Evolutionary conservation across 2,888 invertebrate genomes (phyloP), one percentile per base, ranked within the genome.

Genomic region (Pediacus dermestoides): DNA sequence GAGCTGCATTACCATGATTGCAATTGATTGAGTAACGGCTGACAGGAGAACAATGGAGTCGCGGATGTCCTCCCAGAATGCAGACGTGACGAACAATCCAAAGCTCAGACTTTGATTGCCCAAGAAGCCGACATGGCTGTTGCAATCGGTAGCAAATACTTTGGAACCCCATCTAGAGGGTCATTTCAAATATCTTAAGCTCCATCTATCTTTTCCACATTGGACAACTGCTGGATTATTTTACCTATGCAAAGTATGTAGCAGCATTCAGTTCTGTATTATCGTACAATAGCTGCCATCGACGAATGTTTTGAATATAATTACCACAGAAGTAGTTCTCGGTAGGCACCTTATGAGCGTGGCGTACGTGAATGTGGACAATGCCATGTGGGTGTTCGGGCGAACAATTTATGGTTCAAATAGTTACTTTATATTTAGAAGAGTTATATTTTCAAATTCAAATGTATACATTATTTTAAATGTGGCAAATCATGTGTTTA

Each of bases 11-110:
- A 7, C 3, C 23, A 10, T 10, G 23, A 23, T 23, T 23, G 10
- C 10, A 3, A 14, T 57, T 66, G 68, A 68, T 68, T 67, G 68
- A 68, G 55, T 65, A 66, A 68, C 64, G 67, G 55, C 60, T 56
- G 67, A 67, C 67, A 64, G 56, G 44, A 48, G 61, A 56, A 67
- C 66, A 67, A 67, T 66, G 48, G 39, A 8, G 7, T 16, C 41
- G 42, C 42, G 42, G 41, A 48, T 48, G 50, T 54, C 50, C 53
- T 41, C 23, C 28, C 45, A 55, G 60, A 62, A 63, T 61, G 60
- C 57, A 57, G 60, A 60, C 60, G 62, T 60, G 60, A 62, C 50
- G 50, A 50, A 58, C 21, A 51, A 58, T 51, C 54, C 50, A 37
- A 44, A 48, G 18, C 4, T 7, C 4, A 4, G 31, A 45, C 48